Evolutionary conservation across 2,797 vertebrate species (phyloP).

Genomic region (Nannoperca australis): DNA sequence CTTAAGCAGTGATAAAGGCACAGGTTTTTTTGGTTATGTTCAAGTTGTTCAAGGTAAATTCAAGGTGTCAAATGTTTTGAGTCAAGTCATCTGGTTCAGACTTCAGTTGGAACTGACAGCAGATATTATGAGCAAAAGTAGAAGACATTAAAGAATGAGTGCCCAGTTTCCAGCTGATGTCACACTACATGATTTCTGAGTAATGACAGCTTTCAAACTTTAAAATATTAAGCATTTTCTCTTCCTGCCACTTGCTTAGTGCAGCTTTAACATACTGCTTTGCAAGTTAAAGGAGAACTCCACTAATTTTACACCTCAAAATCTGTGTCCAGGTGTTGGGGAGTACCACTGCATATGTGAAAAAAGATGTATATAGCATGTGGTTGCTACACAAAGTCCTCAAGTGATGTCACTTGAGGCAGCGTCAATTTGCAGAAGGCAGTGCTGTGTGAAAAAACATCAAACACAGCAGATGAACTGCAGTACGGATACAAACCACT

Average conservation of each 20-base stretch:
- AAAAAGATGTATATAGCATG: too few species aligned
- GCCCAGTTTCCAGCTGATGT: not conserved
- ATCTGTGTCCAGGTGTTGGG: not conserved
- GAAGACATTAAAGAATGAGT: not conserved
- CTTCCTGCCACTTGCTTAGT: not conserved
- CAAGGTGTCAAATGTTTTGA: too few species aligned
- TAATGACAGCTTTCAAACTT: not conserved
- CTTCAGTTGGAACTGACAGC: not conserved
- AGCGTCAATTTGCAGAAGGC: not conserved
- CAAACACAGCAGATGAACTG: not conserved
- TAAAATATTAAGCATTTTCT: not conserved
- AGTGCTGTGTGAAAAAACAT: not conserved
- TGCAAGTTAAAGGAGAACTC: not conserved
- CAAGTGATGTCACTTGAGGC: not conserved
- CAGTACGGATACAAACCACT: conserved; percentile 82
- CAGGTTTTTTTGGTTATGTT: too few species aligned
- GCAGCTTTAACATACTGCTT: not conserved
- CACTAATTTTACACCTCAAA: not conserved
- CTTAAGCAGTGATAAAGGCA: too few species aligned
- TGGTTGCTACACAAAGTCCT: not conserved
- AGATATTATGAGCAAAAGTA: not conserved
- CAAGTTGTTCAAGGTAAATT: too few species aligned
- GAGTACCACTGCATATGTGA: too few species aligned
- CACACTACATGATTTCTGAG: not conserved
- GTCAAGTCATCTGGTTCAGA: not conserved